Evolutionary conservation across 2,888 invertebrate species (phyloP), one percentile per base, ranked within the genome.

Genomic region (Trilocha varians): DNA sequence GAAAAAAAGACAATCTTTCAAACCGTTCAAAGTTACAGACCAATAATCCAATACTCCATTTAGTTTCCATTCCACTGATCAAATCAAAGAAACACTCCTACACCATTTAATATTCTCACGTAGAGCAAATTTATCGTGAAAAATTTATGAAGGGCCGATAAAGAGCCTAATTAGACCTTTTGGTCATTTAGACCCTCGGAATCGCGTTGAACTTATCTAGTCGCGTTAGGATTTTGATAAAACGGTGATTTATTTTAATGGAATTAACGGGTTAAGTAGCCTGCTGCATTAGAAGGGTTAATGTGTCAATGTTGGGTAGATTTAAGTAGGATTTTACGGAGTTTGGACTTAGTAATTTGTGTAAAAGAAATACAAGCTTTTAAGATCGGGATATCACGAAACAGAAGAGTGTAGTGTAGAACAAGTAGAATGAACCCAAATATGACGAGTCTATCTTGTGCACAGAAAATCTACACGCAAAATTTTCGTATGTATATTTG

Each of bases 131-230:
- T 55, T 51, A 59, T 55, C 43, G 40, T 17, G 32, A 40, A n/a
- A 51, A 48, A 59, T 59, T 59, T 59, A 59, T 49, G 52, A 47
- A 34, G 38, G 39, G 37, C 8, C 44, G 57, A 57, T 59, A 53
- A 55, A 59, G 53, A 51, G 52, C n/a, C n/a, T 53, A 58, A 56
- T 58, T 59, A 59, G 45, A 46, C 47, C 44, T 13, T 52, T 51
- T 16, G 43, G 40, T 34, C 36, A 38, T 37, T 39, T 36, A 39
- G 38, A 38, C 38, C 32, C 36, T 18, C 40, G 41, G 37, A 39
- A 41, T 33, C 43, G 16, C 44, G 42, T 46, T 25, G 40, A 40
- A 46, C 13, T 49, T 55, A 55, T 53, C 50, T 47, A 32, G 35
- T 13, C 11, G 15, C 25, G 25, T n/a, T 11, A 37, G 40, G 52